Percentiles rank a stretch among this genome's conserved stretches.
Conservation (phyloP, 2,797 vertebrate genomes). For the Typhlichthys eigenmanni region DNA sequence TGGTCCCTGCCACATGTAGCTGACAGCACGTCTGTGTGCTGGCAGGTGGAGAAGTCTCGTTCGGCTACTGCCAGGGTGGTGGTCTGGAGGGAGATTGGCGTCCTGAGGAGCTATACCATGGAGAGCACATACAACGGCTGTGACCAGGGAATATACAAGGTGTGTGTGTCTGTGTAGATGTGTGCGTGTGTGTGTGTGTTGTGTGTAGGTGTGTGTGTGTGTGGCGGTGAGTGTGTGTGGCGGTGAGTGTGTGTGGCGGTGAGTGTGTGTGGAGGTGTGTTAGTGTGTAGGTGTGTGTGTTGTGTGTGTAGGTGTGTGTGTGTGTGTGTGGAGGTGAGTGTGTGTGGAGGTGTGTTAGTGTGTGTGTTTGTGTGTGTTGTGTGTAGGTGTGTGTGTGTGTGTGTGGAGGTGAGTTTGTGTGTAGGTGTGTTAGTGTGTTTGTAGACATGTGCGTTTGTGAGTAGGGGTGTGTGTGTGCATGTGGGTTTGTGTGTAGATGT, state of each 20-base stretch:
- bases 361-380: neutral
- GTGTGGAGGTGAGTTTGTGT: neutral
- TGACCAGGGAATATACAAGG: constrained; percentile 90
- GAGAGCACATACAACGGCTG: constrained; percentile 93
- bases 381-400: neutral
- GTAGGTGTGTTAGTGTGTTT: too few relatives aligned
- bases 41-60: constrained; percentile 88
- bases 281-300: too few relatives aligned
- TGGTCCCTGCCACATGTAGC: neutral
- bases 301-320: neutral
- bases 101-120: constrained; percentile 93
- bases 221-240: neutral
- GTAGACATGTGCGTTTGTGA: too few relatives aligned
- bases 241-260: too few relatives aligned
- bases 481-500: too few relatives aligned
- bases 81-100: constrained; percentile 91
- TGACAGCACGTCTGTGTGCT: neutral
- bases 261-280: too few relatives aligned
- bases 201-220: constrained; percentile 17
- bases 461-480: too few relatives aligned
- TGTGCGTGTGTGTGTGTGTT: constrained; percentile 16
- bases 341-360: neutral
- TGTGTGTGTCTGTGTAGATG: constrained; percentile 26
- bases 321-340: neutral
- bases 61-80: constrained; percentile 89